Evolutionary conservation across 2,797 vertebrate genomes (phyloP).

Genomic region (Apogon talboti): DNA sequence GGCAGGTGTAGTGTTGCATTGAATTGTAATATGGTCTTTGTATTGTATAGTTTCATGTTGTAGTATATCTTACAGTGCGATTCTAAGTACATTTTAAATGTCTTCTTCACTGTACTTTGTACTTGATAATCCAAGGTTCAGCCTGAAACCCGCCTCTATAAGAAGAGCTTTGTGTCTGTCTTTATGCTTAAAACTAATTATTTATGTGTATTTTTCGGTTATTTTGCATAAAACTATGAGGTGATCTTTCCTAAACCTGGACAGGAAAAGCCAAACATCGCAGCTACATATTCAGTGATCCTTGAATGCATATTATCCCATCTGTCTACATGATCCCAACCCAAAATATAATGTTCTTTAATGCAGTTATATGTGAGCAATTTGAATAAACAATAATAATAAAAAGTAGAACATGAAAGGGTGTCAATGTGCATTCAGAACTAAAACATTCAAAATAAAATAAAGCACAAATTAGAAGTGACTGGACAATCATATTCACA

Average conservation of each 20-base stretch:
- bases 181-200: constrained; percentile 27
- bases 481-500: no score
- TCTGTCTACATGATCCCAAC: no score
- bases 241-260: constrained; percentile 22
- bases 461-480: no score
- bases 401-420: no score
- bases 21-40: background rate
- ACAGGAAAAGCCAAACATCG: constrained; percentile 27
- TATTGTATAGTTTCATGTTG: background rate
- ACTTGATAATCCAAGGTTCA: background rate
- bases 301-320: no score
- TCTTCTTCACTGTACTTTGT: background rate
- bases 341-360: no score
- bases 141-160: no score
- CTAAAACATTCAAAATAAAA: no score
- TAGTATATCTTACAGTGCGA: no score
- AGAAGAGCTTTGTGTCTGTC: background rate
- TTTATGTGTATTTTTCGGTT: constrained; percentile 17
- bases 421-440: no score
- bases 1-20: background rate
- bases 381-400: no score
- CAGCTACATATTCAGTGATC: background rate
- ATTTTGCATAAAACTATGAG: constrained; percentile 1
- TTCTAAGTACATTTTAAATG: background rate
- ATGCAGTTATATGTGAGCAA: no score